These are phyloP conservation scores for Drosophila guanche DNA, from an alignment of 1,140 invertebrate genomes.

Conservation along the genomic window DNA sequence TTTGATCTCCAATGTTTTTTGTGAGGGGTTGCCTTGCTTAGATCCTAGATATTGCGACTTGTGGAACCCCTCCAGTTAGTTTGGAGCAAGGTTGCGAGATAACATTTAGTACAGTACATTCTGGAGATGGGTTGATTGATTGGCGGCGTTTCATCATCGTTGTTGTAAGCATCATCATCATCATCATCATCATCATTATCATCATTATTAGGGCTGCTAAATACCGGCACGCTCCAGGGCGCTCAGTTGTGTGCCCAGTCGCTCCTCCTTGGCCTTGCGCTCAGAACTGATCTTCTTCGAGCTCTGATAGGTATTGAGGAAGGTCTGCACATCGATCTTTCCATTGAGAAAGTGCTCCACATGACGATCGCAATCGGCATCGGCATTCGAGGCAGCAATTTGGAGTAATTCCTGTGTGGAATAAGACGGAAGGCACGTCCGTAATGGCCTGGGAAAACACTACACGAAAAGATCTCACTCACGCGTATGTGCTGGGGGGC, in stretches of 20 bases:
- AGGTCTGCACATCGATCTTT: slow-evolving; percentile 90
- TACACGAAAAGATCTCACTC: slow-evolving; percentile 52
- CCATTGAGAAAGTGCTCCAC: slow-evolving; percentile 90
- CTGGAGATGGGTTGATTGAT: too few species aligned
- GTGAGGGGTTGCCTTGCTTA: slow-evolving; percentile 13
- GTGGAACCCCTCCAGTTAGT: slow-evolving; percentile 5
- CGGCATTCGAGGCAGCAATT: slow-evolving; percentile 87
- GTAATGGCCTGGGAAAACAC: not conserved
- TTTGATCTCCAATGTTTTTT: not conserved
- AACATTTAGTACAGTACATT: slow-evolving; percentile 7
- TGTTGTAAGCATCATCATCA: too few species aligned
- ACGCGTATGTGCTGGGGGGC: slow-evolving; percentile 90
- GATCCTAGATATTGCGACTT: slow-evolving; percentile 39
- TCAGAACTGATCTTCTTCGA: slow-evolving; percentile 88
- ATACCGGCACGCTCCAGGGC: slow-evolving; percentile 87
- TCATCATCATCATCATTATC: too few species aligned
- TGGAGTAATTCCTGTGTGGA: slow-evolving; percentile 84
- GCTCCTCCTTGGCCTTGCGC: slow-evolving; percentile 90
- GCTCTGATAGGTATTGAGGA: slow-evolving; percentile 88
- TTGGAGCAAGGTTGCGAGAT: slow-evolving; percentile 7
- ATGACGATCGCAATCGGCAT: slow-evolving; percentile 89
- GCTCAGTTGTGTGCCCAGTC: slow-evolving; percentile 89
- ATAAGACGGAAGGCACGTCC: too few species aligned
- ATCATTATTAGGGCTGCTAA: slow-evolving; percentile 21
- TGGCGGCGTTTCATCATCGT: too few species aligned